Base-by-base conservation (phyloP, 2,113 vertebrate species). In the Plectropomus leopardus region DNA sequence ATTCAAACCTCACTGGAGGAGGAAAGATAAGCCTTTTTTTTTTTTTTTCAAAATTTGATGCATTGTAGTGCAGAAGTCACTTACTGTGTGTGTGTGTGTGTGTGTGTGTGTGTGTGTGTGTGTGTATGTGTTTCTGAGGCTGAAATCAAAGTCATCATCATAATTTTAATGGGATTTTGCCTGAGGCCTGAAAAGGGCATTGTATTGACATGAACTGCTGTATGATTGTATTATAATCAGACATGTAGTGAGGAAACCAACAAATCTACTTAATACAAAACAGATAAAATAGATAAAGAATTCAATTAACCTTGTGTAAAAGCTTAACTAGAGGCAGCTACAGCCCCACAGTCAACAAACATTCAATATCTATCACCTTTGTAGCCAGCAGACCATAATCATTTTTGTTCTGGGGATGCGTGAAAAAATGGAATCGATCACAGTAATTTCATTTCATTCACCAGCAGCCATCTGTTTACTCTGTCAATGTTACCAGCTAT, bases 371-470 rank as follows among this genome's bases (percentile, higher is more conserved):
- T 88, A 88, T 93, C 91, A 81, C 86, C 76, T 83, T 76, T 77
- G 84, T 76, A 84, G 87, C 88, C 84, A 69, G 82, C 78, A 78
- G 86, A 87, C 70, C 78, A 48, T 90, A 89, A 92, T 92, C 78
- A 80, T 87, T 90, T 85, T 88, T 87, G 88, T 85, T 87, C 80
- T 64, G 83, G 85, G 78, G 66, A 58, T 85, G 88, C 85, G 89
- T 93, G 92, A 92, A 50, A 88, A 91, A 93, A 94, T 89, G 81
- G 64, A 91, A 95, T 94, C 83, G 82, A 90, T 94, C 86, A 30
- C 68, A 72, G 74, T 94, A 89, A 93, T 94, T 95, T 92, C 42
- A 93, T 95, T 94, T 90, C 74, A 67, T 82, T 90, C 93, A 70
- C 61, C 80, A 78, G 84, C 80, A 72, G 34, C 83, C 91, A 83